Conservation (phyloP, 2,797 vertebrate genomes). For the Muraenolepis orangiensis region DNA sequence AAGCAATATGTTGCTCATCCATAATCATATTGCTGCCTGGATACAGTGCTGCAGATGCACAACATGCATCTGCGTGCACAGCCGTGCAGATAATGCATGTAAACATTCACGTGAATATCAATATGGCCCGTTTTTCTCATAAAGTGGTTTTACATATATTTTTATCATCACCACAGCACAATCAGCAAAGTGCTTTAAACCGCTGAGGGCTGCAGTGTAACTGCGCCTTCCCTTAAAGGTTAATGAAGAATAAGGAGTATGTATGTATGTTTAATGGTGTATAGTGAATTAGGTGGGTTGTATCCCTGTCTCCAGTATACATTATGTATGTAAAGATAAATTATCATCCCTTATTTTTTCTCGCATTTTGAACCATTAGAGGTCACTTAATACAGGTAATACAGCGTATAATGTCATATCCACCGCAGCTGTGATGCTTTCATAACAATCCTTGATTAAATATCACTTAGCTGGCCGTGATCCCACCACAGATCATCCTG, state of each 20-base stretch:
- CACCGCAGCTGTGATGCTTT: neutral
- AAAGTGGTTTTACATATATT: neutral
- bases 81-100: neutral
- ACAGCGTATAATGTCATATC: too few species aligned
- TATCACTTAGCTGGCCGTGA: neutral
- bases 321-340: neutral
- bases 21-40: neutral
- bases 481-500: neutral
- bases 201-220: too few species aligned
- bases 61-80: neutral
- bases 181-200: too few species aligned
- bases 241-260: too few species aligned
- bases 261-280: too few species aligned
- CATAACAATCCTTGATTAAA: neutral
- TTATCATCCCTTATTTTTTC: too few species aligned
- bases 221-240: too few species aligned
- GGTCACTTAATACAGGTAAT: neutral
- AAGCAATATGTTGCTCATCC: constrained; percentile 6
- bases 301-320: neutral
- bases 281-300: neutral
- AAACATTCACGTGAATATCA: neutral
- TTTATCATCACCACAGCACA: too few species aligned
- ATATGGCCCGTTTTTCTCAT: neutral
- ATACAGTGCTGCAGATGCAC: neutral
- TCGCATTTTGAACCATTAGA: neutral